A percentile compares a stretch with the other conserved stretches of the same genome.
Evolutionary conservation across 2,797 vertebrate species (phyloP).

Genomic region (Protonibea diacanthus): DNA sequence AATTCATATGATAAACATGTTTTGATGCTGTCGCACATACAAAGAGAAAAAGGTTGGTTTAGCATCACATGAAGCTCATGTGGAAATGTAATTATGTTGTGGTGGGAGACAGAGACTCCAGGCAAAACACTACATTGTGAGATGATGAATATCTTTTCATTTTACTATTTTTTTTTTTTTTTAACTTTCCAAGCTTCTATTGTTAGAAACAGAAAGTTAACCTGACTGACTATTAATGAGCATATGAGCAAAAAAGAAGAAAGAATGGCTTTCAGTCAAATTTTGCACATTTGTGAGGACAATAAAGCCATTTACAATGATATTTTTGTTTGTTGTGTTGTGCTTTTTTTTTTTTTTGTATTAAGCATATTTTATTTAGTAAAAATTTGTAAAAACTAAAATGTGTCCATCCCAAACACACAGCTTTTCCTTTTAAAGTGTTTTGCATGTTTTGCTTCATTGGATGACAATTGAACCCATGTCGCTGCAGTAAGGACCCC

Average conservation of each 20-base stretch:
- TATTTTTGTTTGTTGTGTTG: not conserved
- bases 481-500: no score
- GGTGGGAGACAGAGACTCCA: conserved; percentile 10
- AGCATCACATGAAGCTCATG: conserved; percentile 23
- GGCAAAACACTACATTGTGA: conserved; percentile 46
- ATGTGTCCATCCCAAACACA: no score
- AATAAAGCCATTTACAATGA: not conserved
- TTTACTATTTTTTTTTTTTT: conserved; percentile 34
- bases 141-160: conserved; percentile 49
- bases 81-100: conserved; percentile 40
- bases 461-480: no score
- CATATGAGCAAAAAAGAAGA: not conserved
- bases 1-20: conserved; percentile 33
- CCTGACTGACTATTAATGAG: not conserved
- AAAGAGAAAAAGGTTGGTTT: not conserved
- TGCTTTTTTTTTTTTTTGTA: not conserved
- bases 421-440: no score
- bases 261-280: not conserved
- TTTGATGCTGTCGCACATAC: conserved; percentile 34
- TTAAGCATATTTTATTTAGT: no score
- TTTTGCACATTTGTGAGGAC: not conserved
- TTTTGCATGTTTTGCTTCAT: no score
- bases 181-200: conserved; percentile 33
- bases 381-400: no score
- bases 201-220: conserved; percentile 21